phyloP scores from a whole-genome alignment of 1,140 invertebrate genomes.

The Drosophila prosaltans region DNA sequence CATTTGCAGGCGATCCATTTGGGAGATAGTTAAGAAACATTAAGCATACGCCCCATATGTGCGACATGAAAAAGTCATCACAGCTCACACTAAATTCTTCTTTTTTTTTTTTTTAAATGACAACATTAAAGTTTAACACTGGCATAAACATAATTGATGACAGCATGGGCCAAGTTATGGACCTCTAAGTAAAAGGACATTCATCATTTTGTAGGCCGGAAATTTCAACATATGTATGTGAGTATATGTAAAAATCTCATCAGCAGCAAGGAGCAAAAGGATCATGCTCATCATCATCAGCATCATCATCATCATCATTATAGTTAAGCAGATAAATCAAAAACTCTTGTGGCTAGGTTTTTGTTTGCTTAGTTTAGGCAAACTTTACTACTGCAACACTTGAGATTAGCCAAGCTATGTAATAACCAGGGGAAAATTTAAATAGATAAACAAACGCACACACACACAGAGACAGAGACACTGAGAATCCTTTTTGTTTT shows the following conservation, averaged over 20 bases:
- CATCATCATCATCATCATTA: not conserved
- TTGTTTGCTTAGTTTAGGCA: slow-evolving; percentile 25
- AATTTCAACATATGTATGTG: slow-evolving; percentile 17
- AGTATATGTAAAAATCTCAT: slow-evolving; percentile 5
- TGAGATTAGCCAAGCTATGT: not conserved
- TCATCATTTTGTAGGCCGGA: slow-evolving; percentile 50
- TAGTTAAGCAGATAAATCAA: slow-evolving; percentile 48
- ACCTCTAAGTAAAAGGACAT: slow-evolving; percentile 34
- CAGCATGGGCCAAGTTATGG: slow-evolving; percentile 30
- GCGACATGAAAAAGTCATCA: not conserved
- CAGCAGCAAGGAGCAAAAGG: too few relatives aligned
- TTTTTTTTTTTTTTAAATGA: not conserved
- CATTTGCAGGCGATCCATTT: not conserved
- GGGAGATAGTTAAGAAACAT: slow-evolving; percentile 12
- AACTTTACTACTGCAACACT: not conserved
- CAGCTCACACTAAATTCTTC: not conserved
- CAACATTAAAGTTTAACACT: slow-evolving; percentile 48
- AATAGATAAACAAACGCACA: slow-evolving; percentile 27
- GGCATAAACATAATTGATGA: slow-evolving; percentile 64
- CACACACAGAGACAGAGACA: slow-evolving; percentile 1
- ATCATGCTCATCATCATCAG: too few relatives aligned
- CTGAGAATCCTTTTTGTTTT: not conserved
- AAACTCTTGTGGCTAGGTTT: not conserved
- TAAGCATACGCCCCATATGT: slow-evolving; percentile 31
- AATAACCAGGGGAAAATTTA: slow-evolving; percentile 21